Percentiles rank a stretch among this genome's conserved stretches.
Conservation (phyloP, 2,888 invertebrate species). For the Azorinus chamasolen region DNA sequence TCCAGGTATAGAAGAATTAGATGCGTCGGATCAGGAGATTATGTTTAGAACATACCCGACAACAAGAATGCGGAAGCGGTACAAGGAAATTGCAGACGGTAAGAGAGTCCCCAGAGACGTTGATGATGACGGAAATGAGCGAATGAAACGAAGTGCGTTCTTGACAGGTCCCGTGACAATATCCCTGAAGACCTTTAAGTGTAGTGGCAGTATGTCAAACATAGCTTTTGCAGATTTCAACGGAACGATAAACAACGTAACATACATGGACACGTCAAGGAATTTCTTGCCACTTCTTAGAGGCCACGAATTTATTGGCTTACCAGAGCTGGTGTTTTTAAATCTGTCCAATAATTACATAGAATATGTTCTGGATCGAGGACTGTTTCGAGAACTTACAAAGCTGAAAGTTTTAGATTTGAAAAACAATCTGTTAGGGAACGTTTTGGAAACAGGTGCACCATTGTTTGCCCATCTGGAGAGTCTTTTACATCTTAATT, state of each 20-base stretch:
- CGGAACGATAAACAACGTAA: slow-evolving; percentile 37
- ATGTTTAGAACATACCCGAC: too few relatives aligned
- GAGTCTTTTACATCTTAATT: slow-evolving; percentile 17
- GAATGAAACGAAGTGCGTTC: too few relatives aligned
- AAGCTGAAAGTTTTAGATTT: slow-evolving; percentile 32
- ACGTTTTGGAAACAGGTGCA: slow-evolving; percentile 19
- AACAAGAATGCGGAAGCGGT: too few relatives aligned
- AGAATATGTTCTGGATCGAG: slow-evolving; percentile 21
- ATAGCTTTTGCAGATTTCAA: slow-evolving; percentile 27
- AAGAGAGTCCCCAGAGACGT: too few relatives aligned
- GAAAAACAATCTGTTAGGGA: slow-evolving; percentile 44
- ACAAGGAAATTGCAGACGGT: too few relatives aligned
- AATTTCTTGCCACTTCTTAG: slow-evolving; percentile 36
- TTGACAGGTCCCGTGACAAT: too few relatives aligned
- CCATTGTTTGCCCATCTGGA: slow-evolving; percentile 17
- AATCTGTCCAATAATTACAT: slow-evolving; percentile 52
- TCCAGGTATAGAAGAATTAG: slow-evolving; percentile 34
- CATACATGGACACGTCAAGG: slow-evolving; percentile 45
- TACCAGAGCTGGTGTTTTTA: slow-evolving; percentile 21
- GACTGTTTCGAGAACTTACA: slow-evolving; percentile 33
- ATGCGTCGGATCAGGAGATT: slow-evolving; percentile 28
- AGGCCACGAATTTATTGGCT: slow-evolving; percentile 21
- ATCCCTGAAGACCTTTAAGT: not conserved
- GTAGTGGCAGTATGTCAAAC: slow-evolving; percentile 42
- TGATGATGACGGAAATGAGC: too few relatives aligned